Base-by-base conservation (phyloP, 1,140 invertebrate genomes). In the Drosophila gunungcola region DNA sequence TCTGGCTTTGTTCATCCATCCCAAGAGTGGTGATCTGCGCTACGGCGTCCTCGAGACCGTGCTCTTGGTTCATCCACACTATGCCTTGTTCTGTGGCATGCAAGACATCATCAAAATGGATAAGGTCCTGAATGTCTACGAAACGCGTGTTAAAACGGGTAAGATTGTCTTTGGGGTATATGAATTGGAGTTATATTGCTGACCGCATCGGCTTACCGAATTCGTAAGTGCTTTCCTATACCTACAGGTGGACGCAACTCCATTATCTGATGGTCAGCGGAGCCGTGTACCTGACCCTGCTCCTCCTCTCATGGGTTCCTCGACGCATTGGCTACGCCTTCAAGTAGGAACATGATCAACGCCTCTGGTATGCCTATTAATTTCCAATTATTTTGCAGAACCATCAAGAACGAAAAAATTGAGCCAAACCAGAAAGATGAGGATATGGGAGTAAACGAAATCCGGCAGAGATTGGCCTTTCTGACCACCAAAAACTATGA, bases 1-100 rank as follows among this genome's bases (percentile, higher is more conserved):
- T 2, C 5, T 76, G 9, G 55, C 62, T 3, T 10, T 68, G 9
- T 55, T 43, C 5, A 29, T 62, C 6, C 52, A 34, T 21, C 38
- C 56, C n/a, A 11, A 41, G 0, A 16, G 5, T 3, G 0, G 5
- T 0, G 11, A 42, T 0, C 0, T 0, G 0, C 39, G 25, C 1
- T 69, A 49, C 16, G 0, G 1, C 0, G 1, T 60, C 7, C 6
- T 73, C 0, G 52, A 81, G 4, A 0, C 3, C 4, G 4, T 74
- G 0, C 16, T 70, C 2, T 13, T 51, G 45, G 4, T 45, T 2
- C 29, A 74, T 7, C 80, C 80, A 0, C 45, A 62, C 2, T 83
- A 83, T 16, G 39, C 70, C 0, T 13, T 82, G 2, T 82, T 41
- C 42, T 25, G 16, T 10, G 74, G 61, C 5, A n/a, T 46, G 12